These are phyloP conservation scores for Oryzaephilus surinamensis DNA, from an alignment of 1,140 invertebrate genomes.

Conservation along the genomic window DNA sequence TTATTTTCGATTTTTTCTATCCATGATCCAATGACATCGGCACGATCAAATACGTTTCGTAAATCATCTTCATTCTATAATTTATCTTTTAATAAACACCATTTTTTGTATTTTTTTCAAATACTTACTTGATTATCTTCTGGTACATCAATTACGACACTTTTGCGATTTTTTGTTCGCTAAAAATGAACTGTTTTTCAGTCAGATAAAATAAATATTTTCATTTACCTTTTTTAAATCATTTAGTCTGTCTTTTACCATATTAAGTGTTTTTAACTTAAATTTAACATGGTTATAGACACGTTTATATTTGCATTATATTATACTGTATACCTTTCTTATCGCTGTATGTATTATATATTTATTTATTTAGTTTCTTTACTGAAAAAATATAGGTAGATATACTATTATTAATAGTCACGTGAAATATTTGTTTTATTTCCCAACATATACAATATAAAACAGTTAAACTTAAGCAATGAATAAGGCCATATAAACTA, in stretches of 20 bases:
- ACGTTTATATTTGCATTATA: too few species aligned
- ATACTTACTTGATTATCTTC: background rate
- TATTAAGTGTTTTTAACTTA: constrained; percentile 5
- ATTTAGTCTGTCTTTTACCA: constrained; percentile 13
- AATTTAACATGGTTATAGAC: too few species aligned
- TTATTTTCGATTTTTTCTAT: constrained; percentile 6
- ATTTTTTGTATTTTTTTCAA: background rate
- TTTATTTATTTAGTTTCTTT: too few species aligned
- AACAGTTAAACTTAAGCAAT: too few species aligned
- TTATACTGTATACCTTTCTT: too few species aligned
- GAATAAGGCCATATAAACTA: too few species aligned
- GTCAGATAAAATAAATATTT: constrained; percentile 5
- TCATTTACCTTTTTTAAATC: constrained; percentile 11
- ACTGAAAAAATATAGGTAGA: too few species aligned
- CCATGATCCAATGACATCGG: constrained; percentile 5
- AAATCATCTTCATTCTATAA: constrained; percentile 4
- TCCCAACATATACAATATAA: too few species aligned
- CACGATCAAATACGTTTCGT: constrained; percentile 6
- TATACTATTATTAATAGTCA: too few species aligned
- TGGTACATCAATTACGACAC: background rate
- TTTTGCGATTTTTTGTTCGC: background rate
- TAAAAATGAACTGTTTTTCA: background rate
- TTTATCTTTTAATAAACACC: background rate
- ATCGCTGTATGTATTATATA: too few species aligned
- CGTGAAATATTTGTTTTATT: too few species aligned